These are phyloP conservation scores for Candoia aspera DNA, from an alignment of 2,113 vertebrate species.

Conservation along the genomic window DNA sequence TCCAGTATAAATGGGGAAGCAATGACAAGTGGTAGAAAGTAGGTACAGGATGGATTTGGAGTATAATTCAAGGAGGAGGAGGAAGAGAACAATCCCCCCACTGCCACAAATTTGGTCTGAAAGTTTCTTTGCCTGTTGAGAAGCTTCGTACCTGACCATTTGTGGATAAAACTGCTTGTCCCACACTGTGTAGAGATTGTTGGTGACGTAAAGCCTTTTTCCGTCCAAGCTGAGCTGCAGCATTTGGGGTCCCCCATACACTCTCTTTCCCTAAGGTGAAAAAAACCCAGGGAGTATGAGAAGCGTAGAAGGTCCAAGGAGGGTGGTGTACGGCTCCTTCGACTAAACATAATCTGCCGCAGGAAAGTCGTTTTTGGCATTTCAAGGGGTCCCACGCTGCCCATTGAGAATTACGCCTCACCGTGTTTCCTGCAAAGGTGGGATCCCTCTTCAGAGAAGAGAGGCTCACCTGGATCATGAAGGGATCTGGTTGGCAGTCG, in stretches of 20 bases:
- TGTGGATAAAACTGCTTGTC: slow-evolving; percentile 96
- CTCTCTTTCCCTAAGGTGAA: slow-evolving; percentile 77
- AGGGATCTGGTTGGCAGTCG: slow-evolving; percentile 76
- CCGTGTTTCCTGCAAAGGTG: fast-evolving
- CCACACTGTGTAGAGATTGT: slow-evolving; percentile 89
- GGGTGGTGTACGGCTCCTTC: no score
- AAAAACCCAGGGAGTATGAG: no score
- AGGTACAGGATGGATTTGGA: neutral
- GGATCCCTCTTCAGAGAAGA: neutral
- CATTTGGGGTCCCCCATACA: slow-evolving; percentile 90
- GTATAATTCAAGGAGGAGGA: neutral
- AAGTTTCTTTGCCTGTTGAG: neutral
- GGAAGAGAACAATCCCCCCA: neutral
- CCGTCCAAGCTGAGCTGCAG: slow-evolving; percentile 93
- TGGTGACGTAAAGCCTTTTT: slow-evolving; percentile 83
- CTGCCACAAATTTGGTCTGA: neutral
- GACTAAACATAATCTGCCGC: neutral
- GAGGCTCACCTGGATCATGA: slow-evolving; percentile 81
- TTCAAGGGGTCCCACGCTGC: neutral
- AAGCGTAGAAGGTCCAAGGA: neutral
- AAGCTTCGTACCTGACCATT: slow-evolving; percentile 79
- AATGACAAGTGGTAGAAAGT: neutral
- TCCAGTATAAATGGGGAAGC: no score
- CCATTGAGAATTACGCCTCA: neutral
- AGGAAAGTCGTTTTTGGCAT: neutral